Evolutionary conservation across 2,888 invertebrate species (phyloP).

Genomic region (Caenorhabditis drosophilae): DNA sequence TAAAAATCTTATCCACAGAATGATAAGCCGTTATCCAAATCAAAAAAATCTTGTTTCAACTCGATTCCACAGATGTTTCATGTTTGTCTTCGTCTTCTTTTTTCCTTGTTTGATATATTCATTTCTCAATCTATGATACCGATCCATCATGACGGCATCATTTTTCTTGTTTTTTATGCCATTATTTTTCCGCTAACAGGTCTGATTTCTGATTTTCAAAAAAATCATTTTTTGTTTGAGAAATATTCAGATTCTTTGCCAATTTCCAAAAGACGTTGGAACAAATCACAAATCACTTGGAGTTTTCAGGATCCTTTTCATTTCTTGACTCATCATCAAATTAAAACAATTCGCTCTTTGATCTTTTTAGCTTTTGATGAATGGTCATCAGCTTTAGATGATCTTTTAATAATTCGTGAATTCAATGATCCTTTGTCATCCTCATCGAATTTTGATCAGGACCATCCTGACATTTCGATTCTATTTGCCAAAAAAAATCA

Average conservation of each 20-base stretch:
- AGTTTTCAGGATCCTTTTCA: conserved; percentile 37
- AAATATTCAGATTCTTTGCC: conserved; percentile 3
- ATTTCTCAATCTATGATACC: too few relatives aligned
- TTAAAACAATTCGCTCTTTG: conserved; percentile 4
- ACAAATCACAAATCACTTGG: conserved; percentile 36
- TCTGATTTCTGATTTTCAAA: not conserved
- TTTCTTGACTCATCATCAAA: conserved; percentile 14
- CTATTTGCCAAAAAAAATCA: conserved; percentile 28
- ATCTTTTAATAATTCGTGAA: conserved; percentile 24
- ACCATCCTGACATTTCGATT: conserved; percentile 12
- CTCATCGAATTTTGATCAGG: too few relatives aligned
- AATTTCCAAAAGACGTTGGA: conserved; percentile 17
- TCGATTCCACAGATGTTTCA: too few relatives aligned
- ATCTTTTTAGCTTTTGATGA: conserved; percentile 19
- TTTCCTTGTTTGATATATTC: too few relatives aligned
- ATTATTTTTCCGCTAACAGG: not conserved
- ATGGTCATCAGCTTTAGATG: conserved; percentile 37
- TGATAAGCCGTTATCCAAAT: too few relatives aligned
- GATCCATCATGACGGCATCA: too few relatives aligned
- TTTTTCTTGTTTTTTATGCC: conserved; percentile 6
- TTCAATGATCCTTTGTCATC: not conserved
- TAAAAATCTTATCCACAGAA: too few relatives aligned
- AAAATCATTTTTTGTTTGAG: not conserved
- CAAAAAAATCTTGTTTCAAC: too few relatives aligned
- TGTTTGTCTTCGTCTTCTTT: too few relatives aligned